phyloP scores from a whole-genome alignment of 2,888 invertebrate species.

The Helobdella robusta region DNA sequence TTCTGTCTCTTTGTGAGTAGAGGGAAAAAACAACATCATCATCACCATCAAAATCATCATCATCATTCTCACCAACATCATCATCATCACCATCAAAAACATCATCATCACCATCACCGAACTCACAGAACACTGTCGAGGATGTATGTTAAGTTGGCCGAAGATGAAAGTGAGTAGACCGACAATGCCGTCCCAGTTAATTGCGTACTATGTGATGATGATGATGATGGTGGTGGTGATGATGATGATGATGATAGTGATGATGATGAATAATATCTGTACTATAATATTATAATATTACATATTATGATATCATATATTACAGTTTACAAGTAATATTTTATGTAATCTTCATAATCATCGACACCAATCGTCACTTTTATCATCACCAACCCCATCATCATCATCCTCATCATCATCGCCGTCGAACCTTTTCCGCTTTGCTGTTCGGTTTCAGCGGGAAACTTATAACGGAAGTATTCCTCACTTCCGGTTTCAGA shows the following conservation, averaged over 20 bases:
- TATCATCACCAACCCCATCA: too few relatives aligned
- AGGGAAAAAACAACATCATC: too few relatives aligned
- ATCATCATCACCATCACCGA: slow-evolving; percentile 34
- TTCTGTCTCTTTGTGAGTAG: too few relatives aligned
- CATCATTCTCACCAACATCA: too few relatives aligned
- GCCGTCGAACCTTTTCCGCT: slow-evolving; percentile 50
- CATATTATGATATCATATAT: too few relatives aligned
- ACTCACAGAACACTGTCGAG: slow-evolving; percentile 51
- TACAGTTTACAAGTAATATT: too few relatives aligned
- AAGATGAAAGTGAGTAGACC: slow-evolving; percentile 54
- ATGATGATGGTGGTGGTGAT: slow-evolving; percentile 6
- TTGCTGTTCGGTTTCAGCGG: slow-evolving; percentile 52
- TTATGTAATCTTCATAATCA: not conserved
- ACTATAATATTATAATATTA: not conserved
- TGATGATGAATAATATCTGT: slow-evolving; percentile 14
- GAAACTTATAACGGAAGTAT: slow-evolving; percentile 41
- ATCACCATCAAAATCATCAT: too few relatives aligned
- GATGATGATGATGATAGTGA: not conserved
- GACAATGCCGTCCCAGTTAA: slow-evolving; percentile 48
- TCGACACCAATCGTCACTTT: not conserved
- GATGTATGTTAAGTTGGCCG: slow-evolving; percentile 51
- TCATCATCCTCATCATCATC: too few relatives aligned
- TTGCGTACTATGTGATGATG: slow-evolving; percentile 41
- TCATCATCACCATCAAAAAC: too few relatives aligned
- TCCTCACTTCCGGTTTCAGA: slow-evolving; percentile 49